Percentiles rank a stretch among this genome's conserved stretches.
Evolutionary conservation across 2,113 vertebrate species (phyloP).

Genomic region (Daboia siamensis): DNA sequence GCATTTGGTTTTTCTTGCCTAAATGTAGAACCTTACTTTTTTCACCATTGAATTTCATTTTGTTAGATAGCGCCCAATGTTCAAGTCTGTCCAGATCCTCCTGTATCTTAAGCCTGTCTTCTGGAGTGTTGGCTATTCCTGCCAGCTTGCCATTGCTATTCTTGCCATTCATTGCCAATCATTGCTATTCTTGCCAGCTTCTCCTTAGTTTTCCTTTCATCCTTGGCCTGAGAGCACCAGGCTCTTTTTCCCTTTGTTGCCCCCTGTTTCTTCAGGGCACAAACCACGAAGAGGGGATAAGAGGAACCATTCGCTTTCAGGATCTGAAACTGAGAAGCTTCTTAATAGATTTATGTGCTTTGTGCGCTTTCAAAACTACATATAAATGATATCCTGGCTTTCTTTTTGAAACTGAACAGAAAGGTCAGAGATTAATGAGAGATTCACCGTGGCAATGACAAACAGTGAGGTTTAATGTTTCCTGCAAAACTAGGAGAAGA

Average conservation of each 20-base stretch:
- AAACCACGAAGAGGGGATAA: conserved; percentile 60
- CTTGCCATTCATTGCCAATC: too few species aligned
- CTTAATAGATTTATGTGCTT: conserved; percentile 65
- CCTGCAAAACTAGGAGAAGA: neutral
- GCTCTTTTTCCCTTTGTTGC: conserved; percentile 14
- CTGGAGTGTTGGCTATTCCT: too few species aligned
- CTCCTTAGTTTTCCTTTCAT: conserved; percentile 8
- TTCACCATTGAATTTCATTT: too few species aligned
- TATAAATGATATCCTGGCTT: conserved; percentile 32
- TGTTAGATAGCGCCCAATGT: too few species aligned
- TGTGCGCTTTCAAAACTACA: conserved; percentile 40
- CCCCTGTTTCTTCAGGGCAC: neutral
- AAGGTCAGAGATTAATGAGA: neutral
- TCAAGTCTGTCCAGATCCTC: too few species aligned
- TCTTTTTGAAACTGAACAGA: conserved; percentile 22
- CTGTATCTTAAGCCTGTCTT: too few species aligned
- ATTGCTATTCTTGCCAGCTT: neutral
- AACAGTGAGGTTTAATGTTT: neutral
- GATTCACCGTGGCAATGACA: neutral
- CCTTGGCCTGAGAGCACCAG: neutral
- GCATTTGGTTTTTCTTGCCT: too few species aligned
- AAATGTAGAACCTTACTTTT: too few species aligned
- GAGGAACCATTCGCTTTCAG: conserved; percentile 48
- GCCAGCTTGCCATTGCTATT: too few species aligned
- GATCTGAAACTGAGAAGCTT: conserved; percentile 55